Conservation (phyloP, 2,888 invertebrate genomes). For the Auanema freiburgensis region DNA sequence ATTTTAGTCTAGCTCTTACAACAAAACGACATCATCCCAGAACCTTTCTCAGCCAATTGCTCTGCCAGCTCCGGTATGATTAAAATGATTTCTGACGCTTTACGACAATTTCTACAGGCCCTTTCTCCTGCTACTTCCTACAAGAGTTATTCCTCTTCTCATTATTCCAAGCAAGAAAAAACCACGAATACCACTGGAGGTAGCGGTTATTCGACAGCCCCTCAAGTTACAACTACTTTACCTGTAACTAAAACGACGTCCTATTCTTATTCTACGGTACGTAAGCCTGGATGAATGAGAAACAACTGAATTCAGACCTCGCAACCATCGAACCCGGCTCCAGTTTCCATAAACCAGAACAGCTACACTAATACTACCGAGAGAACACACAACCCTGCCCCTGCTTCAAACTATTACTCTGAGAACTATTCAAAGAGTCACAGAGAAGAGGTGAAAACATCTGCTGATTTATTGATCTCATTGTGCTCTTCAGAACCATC, state of each 20-base stretch:
- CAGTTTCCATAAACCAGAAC: constrained; percentile 30
- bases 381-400: neutral
- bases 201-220: constrained; percentile 3
- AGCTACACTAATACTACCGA: constrained; percentile 26
- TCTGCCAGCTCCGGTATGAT: too few species aligned
- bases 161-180: constrained; percentile 25
- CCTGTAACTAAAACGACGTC: constrained; percentile 35
- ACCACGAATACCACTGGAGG: constrained; percentile 24
- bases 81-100: too few species aligned
- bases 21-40: too few species aligned
- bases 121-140: constrained; percentile 12
- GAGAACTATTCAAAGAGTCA: constrained; percentile 32
- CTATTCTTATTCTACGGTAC: constrained; percentile 39
- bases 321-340: constrained; percentile 25
- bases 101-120: neutral
- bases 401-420: constrained; percentile 25
- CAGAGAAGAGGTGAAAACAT: constrained; percentile 26
- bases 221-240: constrained; percentile 27
- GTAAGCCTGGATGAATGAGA: too few species aligned
- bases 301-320: neutral
- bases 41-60: too few species aligned
- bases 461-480: neutral
- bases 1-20: too few species aligned
- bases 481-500: constrained; percentile 21
- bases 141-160: constrained; percentile 22